Percentiles rank a stretch among this genome's conserved stretches.
These are phyloP conservation scores for Aurelia coerulea DNA, from an alignment of 30 jellyfish, hydroid and myxozoan genomes.

Conservation along the genomic window DNA sequence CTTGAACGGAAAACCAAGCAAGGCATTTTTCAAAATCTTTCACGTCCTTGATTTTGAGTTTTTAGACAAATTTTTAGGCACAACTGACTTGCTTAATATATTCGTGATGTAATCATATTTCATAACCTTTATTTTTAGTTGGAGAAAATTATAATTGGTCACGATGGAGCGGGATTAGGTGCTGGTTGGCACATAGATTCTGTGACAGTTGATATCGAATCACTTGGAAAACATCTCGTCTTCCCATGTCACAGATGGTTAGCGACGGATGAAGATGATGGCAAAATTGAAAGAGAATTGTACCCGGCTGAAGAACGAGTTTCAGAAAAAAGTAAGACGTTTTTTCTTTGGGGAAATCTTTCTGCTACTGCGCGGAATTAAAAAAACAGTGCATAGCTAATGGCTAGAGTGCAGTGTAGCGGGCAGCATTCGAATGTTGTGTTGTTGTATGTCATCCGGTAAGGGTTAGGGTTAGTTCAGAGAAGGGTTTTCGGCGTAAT, in stretches of 20 bases:
- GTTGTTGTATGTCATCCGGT: too few relatives aligned
- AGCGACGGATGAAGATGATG: slow-evolving; percentile 98
- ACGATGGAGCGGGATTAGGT: slow-evolving; percentile 98
- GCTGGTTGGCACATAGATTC: slow-evolving; percentile 98
- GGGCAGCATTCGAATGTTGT: too few relatives aligned
- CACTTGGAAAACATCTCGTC: slow-evolving; percentile 93
- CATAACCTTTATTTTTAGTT: slow-evolving; percentile 33
- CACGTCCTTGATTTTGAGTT: too few relatives aligned
- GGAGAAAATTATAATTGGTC: slow-evolving; percentile 89
- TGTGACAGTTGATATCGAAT: slow-evolving; percentile 88
- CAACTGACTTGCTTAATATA: too few relatives aligned
- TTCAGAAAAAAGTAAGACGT: slow-evolving; percentile 71
- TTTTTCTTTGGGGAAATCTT: not conserved
- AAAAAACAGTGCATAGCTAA: too few relatives aligned
- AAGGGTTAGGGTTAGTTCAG: too few relatives aligned
- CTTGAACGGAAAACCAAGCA: too few relatives aligned
- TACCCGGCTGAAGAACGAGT: slow-evolving; percentile 87
- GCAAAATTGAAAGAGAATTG: slow-evolving; percentile 90
- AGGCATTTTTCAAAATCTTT: too few relatives aligned
- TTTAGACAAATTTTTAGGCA: too few relatives aligned
- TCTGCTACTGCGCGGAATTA: not conserved
- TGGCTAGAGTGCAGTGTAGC: too few relatives aligned
- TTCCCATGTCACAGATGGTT: slow-evolving; percentile 97
- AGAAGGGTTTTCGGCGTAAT: too few relatives aligned
- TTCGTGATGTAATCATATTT: too few relatives aligned